Base-by-base conservation (phyloP, 2,797 vertebrate species). In the Halcyon leucocephala region DNA sequence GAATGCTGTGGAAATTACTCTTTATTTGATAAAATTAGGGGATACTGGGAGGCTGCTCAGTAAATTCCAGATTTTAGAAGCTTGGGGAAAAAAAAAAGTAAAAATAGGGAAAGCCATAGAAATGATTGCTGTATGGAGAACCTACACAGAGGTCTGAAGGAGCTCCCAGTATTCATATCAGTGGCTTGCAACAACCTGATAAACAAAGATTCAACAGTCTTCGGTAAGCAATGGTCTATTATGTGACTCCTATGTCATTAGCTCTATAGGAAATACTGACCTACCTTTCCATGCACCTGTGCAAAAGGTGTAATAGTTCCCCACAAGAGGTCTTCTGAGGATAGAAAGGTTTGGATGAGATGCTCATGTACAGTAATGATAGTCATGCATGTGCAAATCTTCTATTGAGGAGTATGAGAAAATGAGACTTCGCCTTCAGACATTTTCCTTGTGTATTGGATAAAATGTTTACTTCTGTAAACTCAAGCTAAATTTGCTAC, bases 261-360 rank as follows among this genome's bases (percentile, higher is more conserved):
- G 54, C 24, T 12, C 12, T 13, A n/a, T 7, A 67, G 9, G 24
- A 73, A 76, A 70, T 16, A 35, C 16, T 22, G 39, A 39, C 3
- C 15, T 76, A 39, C 20, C 2, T 51, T 87, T 61, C 19, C 9
- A 16, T 35, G 9, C 9, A 49, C 4, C 7, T 48, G 2, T 55
- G 52, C 6, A 74, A 74, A 67, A 17, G 6, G 1, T 55, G 8
- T 14, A 33, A 21, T n/a, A 28, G 1, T 39, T 66, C 2, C 1
- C 3, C 13, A 0, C 1, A 6, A 61, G 41, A 74, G 3, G 2
- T 61, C n/a, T 61, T 60, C 8, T 29, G 54, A 29, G 16, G 15
- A 46, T 12, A 61, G 31, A 79, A 86, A 71, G 13, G 15, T 42
- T n/a, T 61, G 33, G 7, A 62, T 64, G 10, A 76, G 22, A 22